These are phyloP conservation scores for Procambarus clarkii DNA, from an alignment of 1,140 invertebrate species.

Conservation along the genomic window DNA sequence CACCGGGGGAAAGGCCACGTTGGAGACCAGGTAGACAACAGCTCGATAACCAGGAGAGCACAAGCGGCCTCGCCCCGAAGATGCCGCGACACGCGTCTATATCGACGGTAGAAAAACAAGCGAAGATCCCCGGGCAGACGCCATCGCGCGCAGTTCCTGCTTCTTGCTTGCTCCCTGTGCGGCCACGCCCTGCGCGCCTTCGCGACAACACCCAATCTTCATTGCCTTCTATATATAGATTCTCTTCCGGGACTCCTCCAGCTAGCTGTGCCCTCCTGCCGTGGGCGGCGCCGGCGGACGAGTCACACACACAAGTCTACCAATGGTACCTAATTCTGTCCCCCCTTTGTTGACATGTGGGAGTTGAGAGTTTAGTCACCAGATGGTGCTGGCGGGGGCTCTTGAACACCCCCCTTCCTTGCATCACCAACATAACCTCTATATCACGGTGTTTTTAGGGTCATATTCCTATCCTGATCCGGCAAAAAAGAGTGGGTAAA, in stretches of 20 bases:
- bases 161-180: neutral
- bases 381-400: no score
- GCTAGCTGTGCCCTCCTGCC: neutral
- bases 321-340: no score
- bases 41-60: no score
- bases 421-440: neutral
- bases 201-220: neutral
- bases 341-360: neutral
- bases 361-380: neutral
- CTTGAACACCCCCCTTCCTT: no score
- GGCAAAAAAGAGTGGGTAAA: neutral
- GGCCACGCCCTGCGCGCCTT: neutral
- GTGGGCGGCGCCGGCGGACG: neutral
- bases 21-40: no score
- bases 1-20: no score
- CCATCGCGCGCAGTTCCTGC: neutral
- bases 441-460: neutral
- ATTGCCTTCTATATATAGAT: neutral
- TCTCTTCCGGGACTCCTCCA: neutral
- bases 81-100: neutral
- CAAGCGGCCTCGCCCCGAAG: neutral
- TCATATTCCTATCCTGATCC: neutral
- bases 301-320: no score
- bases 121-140: constrained; percentile 5
- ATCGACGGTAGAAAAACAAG: neutral